Evolutionary conservation across 2,113 vertebrate genomes (phyloP), one percentile per base, ranked within the genome.

Genomic region (Toxostoma redivivum): DNA sequence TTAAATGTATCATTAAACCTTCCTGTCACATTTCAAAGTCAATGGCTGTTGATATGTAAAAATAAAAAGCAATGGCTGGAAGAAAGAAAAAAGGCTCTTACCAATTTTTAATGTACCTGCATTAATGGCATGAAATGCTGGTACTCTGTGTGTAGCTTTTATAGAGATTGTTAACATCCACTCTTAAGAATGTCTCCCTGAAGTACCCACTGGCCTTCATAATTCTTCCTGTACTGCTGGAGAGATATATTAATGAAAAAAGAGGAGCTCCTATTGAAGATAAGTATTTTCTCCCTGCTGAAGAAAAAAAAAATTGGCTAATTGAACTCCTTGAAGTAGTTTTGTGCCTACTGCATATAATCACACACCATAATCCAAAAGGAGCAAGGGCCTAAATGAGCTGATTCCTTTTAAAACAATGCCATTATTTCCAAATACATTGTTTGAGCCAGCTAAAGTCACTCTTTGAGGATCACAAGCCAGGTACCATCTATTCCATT

Each of bases 61-160:
- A 96, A 94, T 91, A 96, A 96, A 92, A 88, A 93, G 71, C 85
- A 93, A 83, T 86, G 64, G 64, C 58, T 96, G 35, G 92, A 93
- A 91, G 88, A 93, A 92, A 82, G 30, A 92, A 67, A 88, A 89
- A 87, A 70, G 83, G 22, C 81, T 97, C 70, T 92, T n/a, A 44
- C 35, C 85, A 31, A 15, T 93, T 87, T 91, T 83, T 92, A 44
- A 69, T 31, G 28, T 66, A 61, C 30, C 24, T 72, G 38, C 51
- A 80, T 65, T 57, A 89, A 81, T 14, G 18, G 18, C n/a, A 40
- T 38, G 45, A 81, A 73, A 92, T 35, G 21, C 47, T 77, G 62
- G 30, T 69, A 77, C 51, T 83, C 57, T 77, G 25, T 10, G 30
- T 9, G 21, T 70, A 28, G 45, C 21, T 90, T 88, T 92, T 76